Base-by-base conservation (phyloP, 1,140 invertebrate genomes). In the Aradophagus sp. region DNA sequence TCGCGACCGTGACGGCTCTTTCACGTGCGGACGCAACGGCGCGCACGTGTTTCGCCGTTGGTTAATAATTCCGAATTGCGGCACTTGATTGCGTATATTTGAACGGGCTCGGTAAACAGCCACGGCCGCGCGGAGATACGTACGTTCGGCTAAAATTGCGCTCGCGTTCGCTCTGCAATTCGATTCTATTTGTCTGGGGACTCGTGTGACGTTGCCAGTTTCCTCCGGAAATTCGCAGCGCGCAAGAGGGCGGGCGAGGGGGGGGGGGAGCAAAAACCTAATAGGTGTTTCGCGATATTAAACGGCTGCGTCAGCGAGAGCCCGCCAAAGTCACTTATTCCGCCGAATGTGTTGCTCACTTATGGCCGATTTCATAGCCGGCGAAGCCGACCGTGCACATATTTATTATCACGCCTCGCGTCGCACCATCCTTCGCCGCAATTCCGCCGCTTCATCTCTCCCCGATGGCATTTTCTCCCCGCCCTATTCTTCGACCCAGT, bases 161-260 rank as follows among this genome's bases (percentile, higher is more conserved):
- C 39, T 52, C n/a, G n/a, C 29, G 36, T 52, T 63, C 58, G 58
- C 48, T 61, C 44, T n/a, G n/a, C 42, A 61, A 62, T 62, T 62
- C 47, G 48, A 63, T 63, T 62, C 48, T 48, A 63, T 53, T 52
- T 63, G 59, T 63, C 59, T 63, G 48, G 59, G 59, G 58, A 63
- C 32, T 61, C 47, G 59, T 53, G 48, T 62, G 27, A 63, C 59
- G 39, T 32, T 63, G 59, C 59, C 59, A 52, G 47, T 45, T 63
- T 53, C 47, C 47, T 52, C 38, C 39, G 59, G 47, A 63, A 63
- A 53, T 53, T 63, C 59, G 47, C 45, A 36, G n/a, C n/a, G n/a
- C n/a, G n/a, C n/a, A n/a, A n/a, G n/a, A n/a, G n/a, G n/a, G n/a
- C n/a, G n/a, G n/a, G n/a, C n/a, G n/a, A n/a, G n/a, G n/a, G n/a